Evolutionary conservation across 1,140 invertebrate genomes (phyloP).

Genomic region (Triops cancriformis): DNA sequence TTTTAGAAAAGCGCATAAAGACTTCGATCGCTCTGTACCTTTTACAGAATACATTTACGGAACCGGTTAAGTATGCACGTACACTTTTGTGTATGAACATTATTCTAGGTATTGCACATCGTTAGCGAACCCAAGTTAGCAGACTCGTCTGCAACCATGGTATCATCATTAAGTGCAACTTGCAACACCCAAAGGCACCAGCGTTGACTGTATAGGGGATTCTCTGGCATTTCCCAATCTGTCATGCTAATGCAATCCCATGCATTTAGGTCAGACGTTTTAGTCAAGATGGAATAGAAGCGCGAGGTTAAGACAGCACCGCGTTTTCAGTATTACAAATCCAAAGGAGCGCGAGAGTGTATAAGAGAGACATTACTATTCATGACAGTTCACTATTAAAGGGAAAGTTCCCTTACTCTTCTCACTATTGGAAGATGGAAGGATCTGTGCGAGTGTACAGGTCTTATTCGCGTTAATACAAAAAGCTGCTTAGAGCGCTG

Average conservation of each 20-base stretch:
- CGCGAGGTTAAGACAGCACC: not conserved
- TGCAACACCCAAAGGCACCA: not conserved
- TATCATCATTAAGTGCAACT: not conserved
- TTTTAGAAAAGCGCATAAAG: no score
- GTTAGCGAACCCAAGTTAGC: no score
- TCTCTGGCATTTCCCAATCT: not conserved
- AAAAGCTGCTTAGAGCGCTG: not conserved
- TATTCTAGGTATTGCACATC: no score
- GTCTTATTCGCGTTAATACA: not conserved
- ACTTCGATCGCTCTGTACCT: no score
- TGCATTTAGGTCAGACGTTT: not conserved
- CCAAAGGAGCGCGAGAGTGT: not conserved
- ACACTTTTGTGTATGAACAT: no score
- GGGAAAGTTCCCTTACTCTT: not conserved
- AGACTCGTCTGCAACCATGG: no score
- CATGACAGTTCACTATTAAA: not conserved
- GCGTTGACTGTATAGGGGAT: not conserved
- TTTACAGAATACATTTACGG: no score
- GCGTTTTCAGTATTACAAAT: not conserved
- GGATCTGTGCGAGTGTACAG: not conserved
- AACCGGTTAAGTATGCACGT: no score
- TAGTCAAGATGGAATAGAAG: not conserved
- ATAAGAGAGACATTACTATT: not conserved
- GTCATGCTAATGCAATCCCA: conserved; percentile 13
- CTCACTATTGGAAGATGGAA: not conserved